phyloP scores from a whole-genome alignment of 2,888 invertebrate genomes.

The Vanessa cardui region DNA sequence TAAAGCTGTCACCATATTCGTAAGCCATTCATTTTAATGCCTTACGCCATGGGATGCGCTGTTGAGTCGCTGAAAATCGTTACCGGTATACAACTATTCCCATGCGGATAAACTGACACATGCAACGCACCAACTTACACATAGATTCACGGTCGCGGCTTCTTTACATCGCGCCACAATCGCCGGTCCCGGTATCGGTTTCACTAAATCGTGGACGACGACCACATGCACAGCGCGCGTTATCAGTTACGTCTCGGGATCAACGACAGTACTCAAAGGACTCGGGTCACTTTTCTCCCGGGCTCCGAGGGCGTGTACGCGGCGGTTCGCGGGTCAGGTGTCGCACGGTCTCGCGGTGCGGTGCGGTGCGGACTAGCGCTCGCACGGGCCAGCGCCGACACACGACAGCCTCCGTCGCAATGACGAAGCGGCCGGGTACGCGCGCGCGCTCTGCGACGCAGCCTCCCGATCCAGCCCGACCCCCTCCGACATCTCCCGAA shows the following conservation, averaged over 20 bases:
- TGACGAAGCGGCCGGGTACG: slow-evolving; percentile 82
- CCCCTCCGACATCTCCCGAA: slow-evolving; percentile 67
- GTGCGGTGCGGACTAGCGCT: slow-evolving; percentile 67
- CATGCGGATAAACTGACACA: slow-evolving; percentile 55
- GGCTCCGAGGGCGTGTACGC: slow-evolving; percentile 50
- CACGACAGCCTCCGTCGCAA: slow-evolving; percentile 82
- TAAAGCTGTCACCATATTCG: slow-evolving; percentile 53
- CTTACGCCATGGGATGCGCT: slow-evolving; percentile 56
- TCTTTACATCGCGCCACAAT: slow-evolving; percentile 83
- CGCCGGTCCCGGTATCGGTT: slow-evolving; percentile 86
- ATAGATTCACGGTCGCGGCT: slow-evolving; percentile 76
- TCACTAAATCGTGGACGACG: slow-evolving; percentile 83
- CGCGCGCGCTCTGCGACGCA: slow-evolving; percentile 79
- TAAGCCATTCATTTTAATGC: slow-evolving; percentile 72
- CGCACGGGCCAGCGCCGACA: slow-evolving; percentile 78
- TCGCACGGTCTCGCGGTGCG: slow-evolving; percentile 50
- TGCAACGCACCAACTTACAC: slow-evolving; percentile 78
- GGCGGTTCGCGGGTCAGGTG: slow-evolving; percentile 54
- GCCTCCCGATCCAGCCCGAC: slow-evolving; percentile 74
- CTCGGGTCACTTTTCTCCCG: slow-evolving; percentile 47
- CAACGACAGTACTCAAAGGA: slow-evolving; percentile 38
- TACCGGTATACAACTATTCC: slow-evolving; percentile 58
- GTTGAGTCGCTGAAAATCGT: slow-evolving; percentile 65
- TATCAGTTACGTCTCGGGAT: slow-evolving; percentile 36
- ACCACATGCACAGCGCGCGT: slow-evolving; percentile 82